Evolutionary conservation across 2,888 invertebrate species (phyloP), one percentile per base, ranked within the genome.

Genomic region (Lucinisca nassula): DNA sequence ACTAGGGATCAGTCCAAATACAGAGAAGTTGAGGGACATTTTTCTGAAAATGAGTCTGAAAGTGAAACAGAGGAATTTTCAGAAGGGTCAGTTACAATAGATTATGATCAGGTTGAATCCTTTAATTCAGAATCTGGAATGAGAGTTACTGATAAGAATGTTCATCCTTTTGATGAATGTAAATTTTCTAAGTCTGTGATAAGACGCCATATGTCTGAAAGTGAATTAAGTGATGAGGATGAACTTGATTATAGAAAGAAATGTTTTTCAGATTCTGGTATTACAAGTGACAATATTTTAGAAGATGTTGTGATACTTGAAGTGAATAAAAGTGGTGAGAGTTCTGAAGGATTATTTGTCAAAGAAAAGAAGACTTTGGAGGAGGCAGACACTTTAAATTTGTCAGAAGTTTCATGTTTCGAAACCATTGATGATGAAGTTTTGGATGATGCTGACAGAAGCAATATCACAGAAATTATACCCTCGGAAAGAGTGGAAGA

Each of bases 291-390:
- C 21, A 67, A 35, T 17, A 24, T n/a, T 6, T 67, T 35, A 35
- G 4, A 30, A 17, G 35, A 24, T 2, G 32, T 4, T 67, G 40
- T 30, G 1, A 38, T 40, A 74, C 12, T 4, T 1, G 10, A 40
- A 8, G 12, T 3, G 1, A 30, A 74, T 14, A 74, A 14, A 3
- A 17, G 14, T 6, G n/a, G 38, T 8, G 6, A 40, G 27, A 74
- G 30, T 30, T 72, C 51, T 67, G 87, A 89, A 83, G 89, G 89
- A 27, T 80, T 72, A 78, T 87, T 90, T 83, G 87, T 87, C 30
- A 21, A 67, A 35, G 87, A 89, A 74, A 79, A 3, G 10, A 35
- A 67, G 17, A 74, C 12, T 21, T 45, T 6, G 17, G 74, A 74
- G n/a, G 35, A 49, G 3, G 40, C 27, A 74, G 67, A 21, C 35